Base-by-base conservation (phyloP, 1,140 invertebrate species). In the Dufourea novaeangliae region DNA sequence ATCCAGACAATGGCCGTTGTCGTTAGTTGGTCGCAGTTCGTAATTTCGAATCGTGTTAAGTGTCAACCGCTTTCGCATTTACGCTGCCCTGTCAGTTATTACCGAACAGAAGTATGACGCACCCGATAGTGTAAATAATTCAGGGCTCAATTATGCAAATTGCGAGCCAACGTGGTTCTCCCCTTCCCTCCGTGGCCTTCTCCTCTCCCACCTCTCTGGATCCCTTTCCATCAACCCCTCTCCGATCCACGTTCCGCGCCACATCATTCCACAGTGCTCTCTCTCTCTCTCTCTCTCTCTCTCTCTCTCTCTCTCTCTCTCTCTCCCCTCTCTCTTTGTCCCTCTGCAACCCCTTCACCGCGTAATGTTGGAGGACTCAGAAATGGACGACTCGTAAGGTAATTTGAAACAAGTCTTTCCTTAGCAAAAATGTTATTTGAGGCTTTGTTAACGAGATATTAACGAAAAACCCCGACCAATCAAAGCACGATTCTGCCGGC, bases 71-170 rank as follows among this genome's bases (percentile, higher is more conserved):
- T 89, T 87, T 82, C 77, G 77, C 85, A 77, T 79, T 84, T 75
- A 78, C 57, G 66, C 80, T 62, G 73, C 66, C 78, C 80, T 79
- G 83, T 84, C 87, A 84, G 90, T 90, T 91, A 90, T 89, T 89
- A 87, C 88, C 80, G 83, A 84, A 78, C 83, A 88, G 87, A 90
- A 92, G 89, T 91, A 90, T 91, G 89, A 91, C 88, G 88, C 88
- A 89, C 86, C 90, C 87, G 87, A 87, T 88, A 90, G 86, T 90
- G 90, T 92, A 90, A 92, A 92, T 92, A 92, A 92, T 92, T 92
- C 90, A 92, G 76, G 82, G 86, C 88, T 92, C 91, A 92, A 92
- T 92, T 92, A 92, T 90, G 89, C 87, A 92, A 92, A 92, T 92
- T 91, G 89, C 88, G 79, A 85, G 83, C 78, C 72, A 84, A 67